Percentiles rank a stretch among this genome's conserved stretches.
Evolutionary conservation across 2,888 invertebrate species (phyloP).

Genomic region (Philonicus albiceps): DNA sequence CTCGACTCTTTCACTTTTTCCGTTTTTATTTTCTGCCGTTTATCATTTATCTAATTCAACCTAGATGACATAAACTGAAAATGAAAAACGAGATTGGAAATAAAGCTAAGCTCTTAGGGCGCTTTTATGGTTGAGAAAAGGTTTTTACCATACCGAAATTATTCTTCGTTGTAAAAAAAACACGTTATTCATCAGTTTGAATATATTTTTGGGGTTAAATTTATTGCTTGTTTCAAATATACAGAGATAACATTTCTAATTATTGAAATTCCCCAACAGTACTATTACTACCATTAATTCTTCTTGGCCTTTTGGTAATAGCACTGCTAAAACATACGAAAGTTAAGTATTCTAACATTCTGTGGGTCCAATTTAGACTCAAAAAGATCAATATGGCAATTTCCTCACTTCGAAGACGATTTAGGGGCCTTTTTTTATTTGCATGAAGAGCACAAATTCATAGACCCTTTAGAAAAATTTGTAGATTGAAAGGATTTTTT

Average conservation of each 20-base stretch:
- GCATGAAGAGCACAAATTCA: not conserved
- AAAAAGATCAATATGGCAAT: not conserved
- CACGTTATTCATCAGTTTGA: not conserved
- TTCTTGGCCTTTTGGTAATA: not conserved
- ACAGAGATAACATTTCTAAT: not conserved
- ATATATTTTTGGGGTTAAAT: not conserved
- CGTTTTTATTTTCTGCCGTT: not conserved
- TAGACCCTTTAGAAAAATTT: not conserved
- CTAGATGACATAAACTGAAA: slow-evolving; percentile 31
- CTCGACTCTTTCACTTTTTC: not conserved
- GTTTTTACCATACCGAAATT: not conserved
- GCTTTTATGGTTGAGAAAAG: not conserved
- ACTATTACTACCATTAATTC: not conserved
- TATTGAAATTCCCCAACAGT: not conserved
- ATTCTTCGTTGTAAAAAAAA: not conserved
- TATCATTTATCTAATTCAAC: slow-evolving; percentile 32
- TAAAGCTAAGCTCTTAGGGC: slow-evolving; percentile 27
- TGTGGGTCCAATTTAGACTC: not conserved
- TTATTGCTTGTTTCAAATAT: not conserved
- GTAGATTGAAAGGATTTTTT: not conserved
- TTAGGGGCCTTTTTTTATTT: not conserved
- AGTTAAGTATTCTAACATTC: not conserved
- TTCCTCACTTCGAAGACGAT: not conserved
- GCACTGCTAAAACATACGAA: not conserved
- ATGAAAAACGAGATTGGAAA: slow-evolving; percentile 29